Base-by-base conservation (phyloP, 2,888 invertebrate genomes). In the Pycnomerus fuliginosus region DNA sequence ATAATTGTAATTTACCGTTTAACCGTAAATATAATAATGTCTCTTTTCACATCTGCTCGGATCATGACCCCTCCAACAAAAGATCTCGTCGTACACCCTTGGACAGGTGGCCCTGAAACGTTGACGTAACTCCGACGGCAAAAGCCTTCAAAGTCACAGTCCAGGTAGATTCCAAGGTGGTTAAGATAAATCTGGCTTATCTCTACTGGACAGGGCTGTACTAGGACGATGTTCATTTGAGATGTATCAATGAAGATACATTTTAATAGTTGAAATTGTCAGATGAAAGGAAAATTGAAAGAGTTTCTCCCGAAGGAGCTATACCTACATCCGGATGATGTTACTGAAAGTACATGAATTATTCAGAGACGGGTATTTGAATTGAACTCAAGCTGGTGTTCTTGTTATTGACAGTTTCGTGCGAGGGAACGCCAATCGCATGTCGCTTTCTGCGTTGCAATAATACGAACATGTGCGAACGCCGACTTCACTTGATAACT, bases 381-480 rank as follows among this genome's bases (percentile, higher is more conserved):
- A 55, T 52, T 49, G 52, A 45, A 47, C 48, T 49, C 42, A 38
- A 48, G 52, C 41, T 51, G 43, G 51, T 44, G 35, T 48, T 49
- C 53, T 51, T 51, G 53, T 32, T 46, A 51, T 48, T 53, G 53
- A 50, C 51, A 48, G 51, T 49, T 48, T 14, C 49, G 50, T 47
- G 48, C 49, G 37, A 40, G 52, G 52, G 48, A 47, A 52, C 52
- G 52, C 54, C 50, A 52, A 51, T 49, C 48, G 44, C 54, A 51
- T 54, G 53, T 56, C 51, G 53, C 46, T 50, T 32, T 50, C 47
- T 48, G 47, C 52, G 48, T 48, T 40, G 50, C 45, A 55, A 52
- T 55, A 54, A 55, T 47, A 41, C 45, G 50, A 43, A 55, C 52
- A 53, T 47, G 48, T 50, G 45, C 48, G 49, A 52, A 49, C 49